Percentiles rank a stretch among this genome's conserved stretches.
These are phyloP conservation scores for Drosophila jambulina DNA, from an alignment of 1,140 invertebrate genomes.

Conservation along the genomic window DNA sequence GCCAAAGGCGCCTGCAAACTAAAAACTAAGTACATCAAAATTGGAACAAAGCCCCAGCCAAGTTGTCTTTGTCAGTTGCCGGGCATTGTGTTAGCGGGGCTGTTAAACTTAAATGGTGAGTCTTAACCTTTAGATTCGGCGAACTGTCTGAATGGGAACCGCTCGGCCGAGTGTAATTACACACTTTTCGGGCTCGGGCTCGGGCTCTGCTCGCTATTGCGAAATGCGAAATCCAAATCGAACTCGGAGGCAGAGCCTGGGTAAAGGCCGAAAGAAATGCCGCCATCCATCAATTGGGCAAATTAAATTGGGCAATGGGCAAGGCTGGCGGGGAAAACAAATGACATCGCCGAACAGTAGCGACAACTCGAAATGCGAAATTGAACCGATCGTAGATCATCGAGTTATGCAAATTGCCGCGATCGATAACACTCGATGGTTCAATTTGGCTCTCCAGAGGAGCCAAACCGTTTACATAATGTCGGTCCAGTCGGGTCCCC, in stretches of 20 bases:
- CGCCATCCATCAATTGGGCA: constrained; percentile 66
- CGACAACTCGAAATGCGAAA: constrained; percentile 55
- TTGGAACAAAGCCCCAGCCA: constrained; percentile 65
- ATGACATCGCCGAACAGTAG: constrained; percentile 61
- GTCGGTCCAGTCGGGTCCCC: background rate
- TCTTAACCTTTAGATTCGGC: constrained; percentile 76
- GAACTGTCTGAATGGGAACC: constrained; percentile 48
- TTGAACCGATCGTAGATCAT: constrained; percentile 40
- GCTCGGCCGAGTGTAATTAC: constrained; percentile 47
- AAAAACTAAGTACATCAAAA: constrained; percentile 52
- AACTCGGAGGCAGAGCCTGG: constrained; percentile 7
- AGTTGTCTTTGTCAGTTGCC: constrained; percentile 35
- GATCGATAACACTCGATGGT: constrained; percentile 49
- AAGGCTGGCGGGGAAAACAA: constrained; percentile 35
- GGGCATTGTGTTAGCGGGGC: constrained; percentile 53
- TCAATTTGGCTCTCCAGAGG: constrained; percentile 17
- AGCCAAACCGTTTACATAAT: constrained; percentile 33
- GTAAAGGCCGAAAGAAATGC: constrained; percentile 53
- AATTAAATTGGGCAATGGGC: constrained; percentile 59
- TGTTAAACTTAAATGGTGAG: constrained; percentile 74
- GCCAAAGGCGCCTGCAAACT: constrained; percentile 29
- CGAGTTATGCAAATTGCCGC: constrained; percentile 60
- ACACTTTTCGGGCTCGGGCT: constrained; percentile 32
- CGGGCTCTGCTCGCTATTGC: constrained; percentile 13
- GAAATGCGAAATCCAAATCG: constrained; percentile 46